Evolutionary conservation across 2,888 invertebrate species (phyloP).

Genomic region (Oasisia sp.): DNA sequence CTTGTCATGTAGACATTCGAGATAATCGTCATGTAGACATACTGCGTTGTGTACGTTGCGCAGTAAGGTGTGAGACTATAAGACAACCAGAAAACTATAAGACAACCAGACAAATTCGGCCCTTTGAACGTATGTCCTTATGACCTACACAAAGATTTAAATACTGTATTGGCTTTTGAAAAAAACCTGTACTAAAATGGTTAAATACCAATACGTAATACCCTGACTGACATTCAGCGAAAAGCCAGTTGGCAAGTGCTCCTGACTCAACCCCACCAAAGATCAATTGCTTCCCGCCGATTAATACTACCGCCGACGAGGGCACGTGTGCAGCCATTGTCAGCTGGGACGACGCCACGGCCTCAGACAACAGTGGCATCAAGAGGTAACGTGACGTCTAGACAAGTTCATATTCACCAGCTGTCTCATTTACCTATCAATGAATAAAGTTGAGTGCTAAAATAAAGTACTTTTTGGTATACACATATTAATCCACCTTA

Average conservation of each 20-base stretch:
- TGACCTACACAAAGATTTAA: neutral
- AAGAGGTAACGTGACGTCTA: neutral
- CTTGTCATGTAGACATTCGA: too few species aligned
- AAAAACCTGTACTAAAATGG: neutral
- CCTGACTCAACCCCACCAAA: neutral
- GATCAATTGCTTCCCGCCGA: neutral
- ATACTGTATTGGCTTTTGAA: neutral
- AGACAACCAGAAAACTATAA: too few species aligned
- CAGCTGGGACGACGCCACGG: neutral
- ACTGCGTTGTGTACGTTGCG: too few species aligned
- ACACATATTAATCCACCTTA: too few species aligned
- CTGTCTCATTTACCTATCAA: neutral
- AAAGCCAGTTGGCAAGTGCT: neutral
- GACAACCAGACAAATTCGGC: too few species aligned
- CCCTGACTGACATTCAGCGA: neutral
- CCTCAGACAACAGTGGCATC: neutral
- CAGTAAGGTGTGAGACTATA: too few species aligned
- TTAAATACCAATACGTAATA: neutral
- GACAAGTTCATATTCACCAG: neutral
- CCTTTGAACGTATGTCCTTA: too few species aligned
- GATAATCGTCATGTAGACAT: too few species aligned
- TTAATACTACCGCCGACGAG: neutral
- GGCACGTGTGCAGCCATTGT: neutral
- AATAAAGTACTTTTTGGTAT: neutral
- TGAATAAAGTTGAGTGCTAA: neutral